Evolutionary conservation across 2,113 vertebrate genomes (phyloP).

Genomic region (Nyctereutes procyonoides): DNA sequence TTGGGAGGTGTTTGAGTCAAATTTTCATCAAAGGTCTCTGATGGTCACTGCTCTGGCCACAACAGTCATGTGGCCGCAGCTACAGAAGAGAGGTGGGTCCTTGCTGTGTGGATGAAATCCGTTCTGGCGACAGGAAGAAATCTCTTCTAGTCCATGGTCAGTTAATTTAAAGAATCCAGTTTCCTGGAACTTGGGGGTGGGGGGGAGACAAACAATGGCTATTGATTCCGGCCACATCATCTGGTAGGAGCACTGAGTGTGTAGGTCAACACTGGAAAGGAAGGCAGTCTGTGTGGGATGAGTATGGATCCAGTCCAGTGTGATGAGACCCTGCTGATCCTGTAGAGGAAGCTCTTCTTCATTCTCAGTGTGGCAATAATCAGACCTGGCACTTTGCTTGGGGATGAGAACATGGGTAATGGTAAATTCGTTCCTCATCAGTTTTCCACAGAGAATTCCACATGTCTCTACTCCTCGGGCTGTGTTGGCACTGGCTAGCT

Average conservation of each 20-base stretch:
- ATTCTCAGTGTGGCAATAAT: conserved; percentile 96
- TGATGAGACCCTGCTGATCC: conserved; percentile 96
- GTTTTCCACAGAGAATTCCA: conserved; percentile 96
- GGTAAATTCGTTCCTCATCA: conserved; percentile 96
- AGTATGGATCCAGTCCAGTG: conserved; percentile 98
- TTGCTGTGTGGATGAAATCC: conserved; percentile 97
- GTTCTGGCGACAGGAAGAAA: conserved; percentile 95
- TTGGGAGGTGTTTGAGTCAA: neutral
- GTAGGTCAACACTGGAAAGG: conserved; percentile 98
- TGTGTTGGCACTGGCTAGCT: conserved; percentile 94
- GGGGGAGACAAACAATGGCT: conserved; percentile 95
- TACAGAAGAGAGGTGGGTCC: conserved; percentile 95
- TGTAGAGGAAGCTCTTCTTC: conserved; percentile 98
- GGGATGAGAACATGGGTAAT: conserved; percentile 96
- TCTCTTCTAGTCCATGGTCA: conserved; percentile 94
- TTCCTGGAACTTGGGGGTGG: conserved; percentile 95
- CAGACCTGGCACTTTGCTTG: conserved; percentile 95
- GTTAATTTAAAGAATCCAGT: conserved; percentile 97
- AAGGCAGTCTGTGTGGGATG: conserved; percentile 99
- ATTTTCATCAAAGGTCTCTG: conserved; percentile 94
- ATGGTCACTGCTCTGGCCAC: conserved; percentile 90
- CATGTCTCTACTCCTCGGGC: conserved; percentile 95
- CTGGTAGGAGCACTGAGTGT: conserved; percentile 99
- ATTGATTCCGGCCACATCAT: conserved; percentile 97
- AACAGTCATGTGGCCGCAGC: conserved; percentile 91